Conservation (phyloP, 2,113 vertebrate genomes). For the Lepus timidus region DNA sequence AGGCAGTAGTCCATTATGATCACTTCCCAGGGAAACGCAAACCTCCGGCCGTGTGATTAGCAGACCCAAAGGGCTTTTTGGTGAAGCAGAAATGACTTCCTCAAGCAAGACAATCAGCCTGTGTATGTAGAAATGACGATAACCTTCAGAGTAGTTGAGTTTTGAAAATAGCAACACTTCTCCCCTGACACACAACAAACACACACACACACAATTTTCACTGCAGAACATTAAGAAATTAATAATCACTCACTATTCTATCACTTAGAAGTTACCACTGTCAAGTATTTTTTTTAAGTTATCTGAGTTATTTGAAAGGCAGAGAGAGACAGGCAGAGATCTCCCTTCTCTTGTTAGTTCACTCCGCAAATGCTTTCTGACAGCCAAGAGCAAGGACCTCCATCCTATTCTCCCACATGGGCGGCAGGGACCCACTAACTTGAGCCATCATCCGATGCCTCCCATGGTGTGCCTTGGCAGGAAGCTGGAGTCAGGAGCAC, state of each 20-base stretch:
- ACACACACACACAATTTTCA: neutral
- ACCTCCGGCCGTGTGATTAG: neutral
- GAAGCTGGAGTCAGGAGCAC: too few relatives aligned
- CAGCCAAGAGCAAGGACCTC: too few relatives aligned
- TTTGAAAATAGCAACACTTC: neutral
- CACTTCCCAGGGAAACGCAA: neutral
- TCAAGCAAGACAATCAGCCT: neutral
- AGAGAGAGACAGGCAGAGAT: too few relatives aligned
- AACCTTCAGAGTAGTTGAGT: neutral
- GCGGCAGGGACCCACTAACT: too few relatives aligned
- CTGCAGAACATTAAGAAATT: neutral
- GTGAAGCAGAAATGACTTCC: neutral
- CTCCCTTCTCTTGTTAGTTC: too few relatives aligned
- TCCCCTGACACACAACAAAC: neutral
- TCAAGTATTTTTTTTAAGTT: too few relatives aligned
- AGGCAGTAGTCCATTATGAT: neutral
- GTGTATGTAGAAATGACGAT: too few relatives aligned
- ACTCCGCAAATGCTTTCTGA: too few relatives aligned
- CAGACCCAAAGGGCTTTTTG: neutral
- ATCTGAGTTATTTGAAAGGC: too few relatives aligned
- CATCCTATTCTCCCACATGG: too few relatives aligned
- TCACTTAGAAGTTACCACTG: neutral
- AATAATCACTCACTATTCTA: conserved; percentile 14
- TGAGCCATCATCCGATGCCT: too few relatives aligned
- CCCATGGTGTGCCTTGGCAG: too few relatives aligned